These are phyloP conservation scores for Leptobrachium leishanense DNA, from an alignment of 2,113 vertebrate species.

Conservation along the genomic window DNA sequence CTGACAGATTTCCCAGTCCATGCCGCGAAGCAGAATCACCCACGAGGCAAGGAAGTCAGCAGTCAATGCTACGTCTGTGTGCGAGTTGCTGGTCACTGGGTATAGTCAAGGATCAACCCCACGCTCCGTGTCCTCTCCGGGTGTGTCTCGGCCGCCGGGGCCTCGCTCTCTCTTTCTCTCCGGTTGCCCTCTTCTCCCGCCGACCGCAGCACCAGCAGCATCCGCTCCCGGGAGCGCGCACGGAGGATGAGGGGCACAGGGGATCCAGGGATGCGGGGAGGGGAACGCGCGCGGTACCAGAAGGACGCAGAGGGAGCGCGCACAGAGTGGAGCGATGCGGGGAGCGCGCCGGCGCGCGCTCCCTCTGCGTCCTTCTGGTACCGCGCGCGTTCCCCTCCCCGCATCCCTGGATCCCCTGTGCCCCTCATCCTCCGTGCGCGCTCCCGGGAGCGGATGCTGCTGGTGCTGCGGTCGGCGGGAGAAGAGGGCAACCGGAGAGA, in stretches of 20 bases:
- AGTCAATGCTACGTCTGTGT: too few relatives aligned
- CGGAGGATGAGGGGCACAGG: constrained; percentile 51
- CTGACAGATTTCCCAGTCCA: too few relatives aligned
- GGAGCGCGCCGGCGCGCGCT: too few relatives aligned
- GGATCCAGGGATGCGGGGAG: constrained; percentile 51
- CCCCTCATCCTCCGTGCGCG: constrained; percentile 47
- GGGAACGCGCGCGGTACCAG: constrained; percentile 16
- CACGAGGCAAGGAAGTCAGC: too few relatives aligned
- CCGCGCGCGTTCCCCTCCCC: constrained; percentile 26
- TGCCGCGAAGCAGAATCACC: too few relatives aligned
- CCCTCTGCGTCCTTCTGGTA: constrained; percentile 18
- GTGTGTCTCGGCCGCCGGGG: constrained; percentile 28
- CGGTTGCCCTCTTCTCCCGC: constrained; percentile 27
- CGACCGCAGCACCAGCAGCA: constrained; percentile 25
- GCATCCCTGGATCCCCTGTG: constrained; percentile 44
- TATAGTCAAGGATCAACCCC: too few relatives aligned
- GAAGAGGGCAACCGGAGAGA: constrained; percentile 23
- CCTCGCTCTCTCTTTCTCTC: too few relatives aligned
- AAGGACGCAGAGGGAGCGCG: constrained; percentile 41
- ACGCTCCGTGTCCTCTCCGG: constrained; percentile 3
- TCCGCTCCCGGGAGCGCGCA: constrained; percentile 19
- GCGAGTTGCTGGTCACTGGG: too few relatives aligned
- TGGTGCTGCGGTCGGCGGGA: constrained; percentile 27
- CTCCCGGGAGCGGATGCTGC: constrained; percentile 4
- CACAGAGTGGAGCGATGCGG: constrained; percentile 38